Evolutionary conservation across 1,140 invertebrate species (phyloP), one percentile per base, ranked within the genome.

Genomic region (Anthonomus grandis): DNA sequence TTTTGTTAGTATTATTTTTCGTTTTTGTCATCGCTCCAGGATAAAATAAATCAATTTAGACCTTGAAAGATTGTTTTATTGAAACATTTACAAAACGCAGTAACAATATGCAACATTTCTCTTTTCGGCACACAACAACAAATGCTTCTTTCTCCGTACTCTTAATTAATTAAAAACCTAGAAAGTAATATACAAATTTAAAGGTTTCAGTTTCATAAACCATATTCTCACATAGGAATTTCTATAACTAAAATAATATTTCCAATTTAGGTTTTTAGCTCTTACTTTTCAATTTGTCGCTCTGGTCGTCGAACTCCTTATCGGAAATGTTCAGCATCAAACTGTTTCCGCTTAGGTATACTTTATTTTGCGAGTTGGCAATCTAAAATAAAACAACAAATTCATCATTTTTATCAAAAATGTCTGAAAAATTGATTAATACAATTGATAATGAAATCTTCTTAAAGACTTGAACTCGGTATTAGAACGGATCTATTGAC

Each of bases 261-360:
- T 38, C 47, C 23, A 50, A 36, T 12, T 52, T 53, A 22, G 18
- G 27, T 12, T 9, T 39, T 66, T 59, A 70, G 52, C 84, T 83
- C 84, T 89, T 89, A 83, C 85, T 88, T 82, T 88, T 89, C 65
- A 90, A 76, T 78, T 89, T 91, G 64, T 92, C 84, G 57, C 87
- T 86, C 50, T 86, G 78, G 64, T 91, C 89, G 70, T 98, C 95
- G 74, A 97, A 99, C 58, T 87, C 83, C 42, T 89, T 85, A 73
- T 98, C 95, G 72, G 90, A 91, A 68, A 99, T 88, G 73, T 99
- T 98, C 71, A 99, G 79, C 95, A 99, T 97, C 52, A 99, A 80
- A 67, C 87, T 89, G 69, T 88, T 90, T 38, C 93, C 90, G 71
- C 87, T 92, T 39, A 99, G 81, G 76, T 93, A 99, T 3, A 98